These are phyloP conservation scores for Tenebrosternarchus preto DNA, from an alignment of 2,113 vertebrate genomes.

Conservation along the genomic window DNA sequence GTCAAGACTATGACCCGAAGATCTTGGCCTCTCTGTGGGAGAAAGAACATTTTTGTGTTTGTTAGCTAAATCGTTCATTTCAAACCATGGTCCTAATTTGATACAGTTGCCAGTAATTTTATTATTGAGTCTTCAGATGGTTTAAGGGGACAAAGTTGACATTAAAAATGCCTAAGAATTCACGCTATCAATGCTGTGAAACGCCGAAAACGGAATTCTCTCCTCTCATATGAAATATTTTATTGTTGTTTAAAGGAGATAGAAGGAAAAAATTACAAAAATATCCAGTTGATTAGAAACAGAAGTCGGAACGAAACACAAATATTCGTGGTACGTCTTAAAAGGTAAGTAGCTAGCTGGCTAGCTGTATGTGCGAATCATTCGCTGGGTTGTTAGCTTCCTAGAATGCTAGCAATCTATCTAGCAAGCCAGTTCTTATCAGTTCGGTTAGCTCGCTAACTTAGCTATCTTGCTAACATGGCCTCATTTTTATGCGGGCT, in stretches of 20 bases:
- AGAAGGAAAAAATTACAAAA: slow-evolving; percentile 26
- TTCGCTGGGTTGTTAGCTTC: slow-evolving; percentile 51
- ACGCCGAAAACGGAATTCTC: slow-evolving; percentile 77
- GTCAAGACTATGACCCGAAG: slow-evolving; percentile 78
- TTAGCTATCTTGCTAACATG: not conserved
- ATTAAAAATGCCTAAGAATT: slow-evolving; percentile 77
- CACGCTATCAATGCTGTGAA: slow-evolving; percentile 76
- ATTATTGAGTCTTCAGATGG: slow-evolving; percentile 3
- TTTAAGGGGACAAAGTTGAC: slow-evolving; percentile 49
- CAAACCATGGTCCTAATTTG: slow-evolving; percentile 10
- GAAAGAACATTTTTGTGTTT: slow-evolving; percentile 72
- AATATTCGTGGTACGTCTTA: slow-evolving; percentile 35
- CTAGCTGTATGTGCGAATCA: slow-evolving; percentile 18
- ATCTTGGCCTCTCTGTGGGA: slow-evolving; percentile 77
- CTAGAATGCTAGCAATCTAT: slow-evolving; percentile 50
- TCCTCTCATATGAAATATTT: slow-evolving; percentile 73
- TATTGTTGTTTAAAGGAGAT: slow-evolving; percentile 70
- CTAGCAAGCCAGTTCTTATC: not conserved
- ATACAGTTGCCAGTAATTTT: slow-evolving; percentile 1
- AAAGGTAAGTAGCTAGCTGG: slow-evolving; percentile 61
- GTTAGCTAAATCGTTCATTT: slow-evolving; percentile 48
- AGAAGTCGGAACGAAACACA: slow-evolving; percentile 30
- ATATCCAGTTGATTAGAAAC: slow-evolving; percentile 25
- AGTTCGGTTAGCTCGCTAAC: slow-evolving; percentile 9
- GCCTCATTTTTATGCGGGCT: not conserved